Evolutionary conservation across 2,888 invertebrate species (phyloP).

Genomic region (Protonemura montana): DNA sequence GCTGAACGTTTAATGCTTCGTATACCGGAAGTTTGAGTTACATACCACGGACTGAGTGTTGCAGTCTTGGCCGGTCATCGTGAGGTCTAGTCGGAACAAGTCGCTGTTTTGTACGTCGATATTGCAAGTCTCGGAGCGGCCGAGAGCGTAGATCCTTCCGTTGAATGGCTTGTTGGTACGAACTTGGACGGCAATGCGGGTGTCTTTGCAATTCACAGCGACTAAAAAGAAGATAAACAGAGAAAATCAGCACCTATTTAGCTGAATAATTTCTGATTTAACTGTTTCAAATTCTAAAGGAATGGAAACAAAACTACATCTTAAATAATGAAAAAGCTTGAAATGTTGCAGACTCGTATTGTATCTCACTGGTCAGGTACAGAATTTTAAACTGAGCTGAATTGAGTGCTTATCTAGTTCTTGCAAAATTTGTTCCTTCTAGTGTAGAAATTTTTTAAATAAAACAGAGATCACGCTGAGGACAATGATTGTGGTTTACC

Average conservation of each 20-base stretch:
- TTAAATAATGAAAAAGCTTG: no score
- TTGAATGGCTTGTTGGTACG: slow-evolving; percentile 94
- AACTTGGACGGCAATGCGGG: slow-evolving; percentile 90
- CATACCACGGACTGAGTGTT: slow-evolving; percentile 95
- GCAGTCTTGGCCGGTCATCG: slow-evolving; percentile 93
- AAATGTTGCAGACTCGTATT: no score
- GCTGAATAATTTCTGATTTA: no score
- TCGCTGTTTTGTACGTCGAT: slow-evolving; percentile 93
- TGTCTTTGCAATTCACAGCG: slow-evolving; percentile 93
- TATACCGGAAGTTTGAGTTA: slow-evolving; percentile 51
- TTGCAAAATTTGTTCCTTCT: not conserved
- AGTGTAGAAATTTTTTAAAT: not conserved
- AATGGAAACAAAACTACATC: no score
- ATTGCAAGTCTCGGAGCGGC: slow-evolving; percentile 93
- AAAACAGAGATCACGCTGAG: not conserved
- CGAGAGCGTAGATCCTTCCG: slow-evolving; percentile 91
- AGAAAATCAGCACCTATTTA: no score
- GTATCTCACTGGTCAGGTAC: no score
- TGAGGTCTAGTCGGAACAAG: slow-evolving; percentile 88
- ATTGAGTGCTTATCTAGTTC: no score
- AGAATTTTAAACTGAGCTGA: no score
- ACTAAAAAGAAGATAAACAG: slow-evolving; percentile 66
- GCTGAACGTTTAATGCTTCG: no score
- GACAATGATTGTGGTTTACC: no score
- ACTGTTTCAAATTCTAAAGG: no score